These are phyloP conservation scores for Drosophila sproati DNA, from an alignment of 1,140 invertebrate genomes.

Conservation along the genomic window DNA sequence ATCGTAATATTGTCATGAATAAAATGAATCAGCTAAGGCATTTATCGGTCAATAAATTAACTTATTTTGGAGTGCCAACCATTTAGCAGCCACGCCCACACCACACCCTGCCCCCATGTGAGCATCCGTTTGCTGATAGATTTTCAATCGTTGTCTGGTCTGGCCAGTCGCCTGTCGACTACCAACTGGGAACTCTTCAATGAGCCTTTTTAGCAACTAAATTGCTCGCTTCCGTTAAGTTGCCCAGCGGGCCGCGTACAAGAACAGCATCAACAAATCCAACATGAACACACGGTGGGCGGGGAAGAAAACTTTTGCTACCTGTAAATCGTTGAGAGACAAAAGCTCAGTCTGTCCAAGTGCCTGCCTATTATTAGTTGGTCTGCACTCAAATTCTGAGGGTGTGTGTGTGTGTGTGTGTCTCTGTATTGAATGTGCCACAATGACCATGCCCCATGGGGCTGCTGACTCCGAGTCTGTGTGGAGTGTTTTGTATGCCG, in stretches of 20 bases:
- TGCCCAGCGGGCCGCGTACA: slow-evolving; percentile 53
- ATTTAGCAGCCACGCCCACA: neutral
- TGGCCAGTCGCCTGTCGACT: neutral
- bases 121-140: neutral
- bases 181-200: slow-evolving; percentile 31
- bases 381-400: slow-evolving; percentile 25
- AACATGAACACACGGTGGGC: slow-evolving; percentile 1
- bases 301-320: slow-evolving; percentile 55
- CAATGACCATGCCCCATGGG: slow-evolving; percentile 69
- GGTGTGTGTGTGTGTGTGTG: slow-evolving; percentile 34
- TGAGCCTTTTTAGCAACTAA: slow-evolving; percentile 78
- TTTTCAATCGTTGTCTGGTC: slow-evolving; percentile 33
- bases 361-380: slow-evolving; percentile 63
- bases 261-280: slow-evolving; percentile 17
- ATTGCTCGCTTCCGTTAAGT: slow-evolving; percentile 81
- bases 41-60: neutral
- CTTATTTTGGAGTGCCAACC: neutral
- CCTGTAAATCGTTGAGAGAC: slow-evolving; percentile 60
- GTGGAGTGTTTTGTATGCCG: slow-evolving; percentile 19
- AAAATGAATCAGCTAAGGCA: neutral
- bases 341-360: slow-evolving; percentile 62
- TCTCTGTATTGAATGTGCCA: slow-evolving; percentile 56
- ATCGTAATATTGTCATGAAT: too few relatives aligned
- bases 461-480: slow-evolving; percentile 13
- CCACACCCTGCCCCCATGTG: neutral